phyloP scores from a whole-genome alignment of 2,797 vertebrate species.

The Lycodopsis pacificus region DNA sequence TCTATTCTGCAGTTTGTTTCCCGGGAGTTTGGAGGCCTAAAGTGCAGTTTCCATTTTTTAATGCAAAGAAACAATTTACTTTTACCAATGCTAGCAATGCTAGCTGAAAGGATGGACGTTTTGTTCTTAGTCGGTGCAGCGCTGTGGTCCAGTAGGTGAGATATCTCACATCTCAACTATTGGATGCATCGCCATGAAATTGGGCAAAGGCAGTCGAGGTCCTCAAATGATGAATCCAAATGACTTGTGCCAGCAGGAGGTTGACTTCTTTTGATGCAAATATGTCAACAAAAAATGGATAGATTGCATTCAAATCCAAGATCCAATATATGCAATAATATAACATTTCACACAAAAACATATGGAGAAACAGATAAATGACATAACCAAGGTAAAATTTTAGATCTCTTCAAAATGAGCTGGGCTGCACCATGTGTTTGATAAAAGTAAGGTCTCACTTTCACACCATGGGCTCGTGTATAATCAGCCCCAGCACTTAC shows the following conservation, averaged over 20 bases:
- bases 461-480: slow-evolving; percentile 36
- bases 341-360: background rate
- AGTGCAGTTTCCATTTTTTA: background rate
- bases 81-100: background rate
- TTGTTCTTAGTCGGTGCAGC: background rate
- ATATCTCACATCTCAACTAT: background rate
- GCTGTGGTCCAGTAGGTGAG: background rate
- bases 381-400: background rate
- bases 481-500: slow-evolving; percentile 68
- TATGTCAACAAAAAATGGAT: background rate
- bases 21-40: background rate
- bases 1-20: background rate
- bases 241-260: background rate
- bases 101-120: background rate
- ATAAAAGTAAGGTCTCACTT: slow-evolving; percentile 47
- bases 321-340: background rate
- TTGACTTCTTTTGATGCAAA: background rate
- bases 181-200: background rate
- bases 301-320: too few species aligned
- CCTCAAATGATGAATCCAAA: background rate
- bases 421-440: background rate
- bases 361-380: background rate
- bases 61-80: background rate
- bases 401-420: background rate
- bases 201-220: background rate